A percentile compares a stretch with the other conserved stretches of the same genome.
Evolutionary conservation across 2,113 vertebrate genomes (phyloP).

Genomic region (Cebidichthys violaceus): DNA sequence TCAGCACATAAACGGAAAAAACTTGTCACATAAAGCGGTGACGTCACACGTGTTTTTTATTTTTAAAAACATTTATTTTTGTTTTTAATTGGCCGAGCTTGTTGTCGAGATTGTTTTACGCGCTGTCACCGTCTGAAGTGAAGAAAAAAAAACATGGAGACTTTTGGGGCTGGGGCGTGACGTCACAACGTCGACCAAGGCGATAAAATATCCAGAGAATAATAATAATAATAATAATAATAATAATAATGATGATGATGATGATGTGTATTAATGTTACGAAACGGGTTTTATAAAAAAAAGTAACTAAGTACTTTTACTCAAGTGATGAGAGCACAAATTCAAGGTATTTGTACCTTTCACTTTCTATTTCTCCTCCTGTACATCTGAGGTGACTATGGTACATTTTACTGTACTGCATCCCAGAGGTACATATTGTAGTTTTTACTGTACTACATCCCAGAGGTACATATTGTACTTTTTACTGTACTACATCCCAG

Average conservation of each 20-base stretch:
- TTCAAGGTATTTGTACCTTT: not conserved
- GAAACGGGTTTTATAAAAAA: not conserved
- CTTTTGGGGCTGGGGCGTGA: slow-evolving; percentile 55
- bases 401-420: not conserved
- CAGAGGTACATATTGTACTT: too few species aligned
- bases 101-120: not conserved
- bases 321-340: not conserved
- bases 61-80: too few species aligned
- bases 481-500: not conserved
- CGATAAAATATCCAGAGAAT: too few species aligned
- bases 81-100: too few species aligned
- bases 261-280: too few species aligned
- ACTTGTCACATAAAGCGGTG: too few species aligned
- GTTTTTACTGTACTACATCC: too few species aligned
- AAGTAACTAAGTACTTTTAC: not conserved
- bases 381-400: not conserved
- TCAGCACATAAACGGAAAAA: not conserved
- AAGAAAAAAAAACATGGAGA: slow-evolving; percentile 56
- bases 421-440: too few species aligned
- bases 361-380: too few species aligned
- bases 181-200: not conserved
- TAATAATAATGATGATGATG: too few species aligned
- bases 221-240: too few species aligned
- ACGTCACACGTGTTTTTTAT: too few species aligned
- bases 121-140: slow-evolving; percentile 35